Percentiles rank a stretch among this genome's conserved stretches.
Conservation (phyloP, 2,888 invertebrate species). For the Phalera bucephala region DNA sequence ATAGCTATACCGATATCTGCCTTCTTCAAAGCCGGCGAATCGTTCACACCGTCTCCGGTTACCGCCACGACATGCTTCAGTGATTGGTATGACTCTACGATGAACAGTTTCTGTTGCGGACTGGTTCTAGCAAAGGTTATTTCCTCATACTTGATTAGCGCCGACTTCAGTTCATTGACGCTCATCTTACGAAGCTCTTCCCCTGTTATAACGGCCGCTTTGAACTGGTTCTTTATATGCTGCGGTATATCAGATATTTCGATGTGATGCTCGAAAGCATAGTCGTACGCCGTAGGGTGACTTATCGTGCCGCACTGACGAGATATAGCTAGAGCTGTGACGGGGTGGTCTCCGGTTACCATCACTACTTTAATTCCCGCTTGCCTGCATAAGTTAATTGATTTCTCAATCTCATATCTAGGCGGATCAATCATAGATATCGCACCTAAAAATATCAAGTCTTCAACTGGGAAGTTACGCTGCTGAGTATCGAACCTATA, state of each 20-base stretch:
- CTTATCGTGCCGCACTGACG: constrained; percentile 86
- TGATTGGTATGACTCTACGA: constrained; percentile 91
- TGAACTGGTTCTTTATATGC: constrained; percentile 67
- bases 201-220: constrained; percentile 68
- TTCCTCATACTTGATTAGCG: constrained; percentile 85
- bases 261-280: constrained; percentile 84
- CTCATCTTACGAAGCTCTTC: constrained; percentile 84
- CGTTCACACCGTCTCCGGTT: constrained; percentile 95
- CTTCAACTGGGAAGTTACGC: constrained; percentile 86
- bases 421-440: constrained; percentile 90
- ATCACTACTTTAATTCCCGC: constrained; percentile 89
- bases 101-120: constrained; percentile 86
- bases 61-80: constrained; percentile 92
- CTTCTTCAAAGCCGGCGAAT: constrained; percentile 93
- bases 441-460: constrained; percentile 84
- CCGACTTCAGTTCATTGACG: constrained; percentile 76
- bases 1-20: constrained; percentile 93
- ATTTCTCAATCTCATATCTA: constrained; percentile 85
- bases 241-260: constrained; percentile 76
- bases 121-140: constrained; percentile 90
- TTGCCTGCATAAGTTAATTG: constrained; percentile 85
- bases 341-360: constrained; percentile 90
- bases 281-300: constrained; percentile 86
- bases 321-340: constrained; percentile 89
- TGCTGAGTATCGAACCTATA: constrained; percentile 82